Base-by-base conservation (phyloP, 2,113 vertebrate species). In the Leucopsar rothschildi region DNA sequence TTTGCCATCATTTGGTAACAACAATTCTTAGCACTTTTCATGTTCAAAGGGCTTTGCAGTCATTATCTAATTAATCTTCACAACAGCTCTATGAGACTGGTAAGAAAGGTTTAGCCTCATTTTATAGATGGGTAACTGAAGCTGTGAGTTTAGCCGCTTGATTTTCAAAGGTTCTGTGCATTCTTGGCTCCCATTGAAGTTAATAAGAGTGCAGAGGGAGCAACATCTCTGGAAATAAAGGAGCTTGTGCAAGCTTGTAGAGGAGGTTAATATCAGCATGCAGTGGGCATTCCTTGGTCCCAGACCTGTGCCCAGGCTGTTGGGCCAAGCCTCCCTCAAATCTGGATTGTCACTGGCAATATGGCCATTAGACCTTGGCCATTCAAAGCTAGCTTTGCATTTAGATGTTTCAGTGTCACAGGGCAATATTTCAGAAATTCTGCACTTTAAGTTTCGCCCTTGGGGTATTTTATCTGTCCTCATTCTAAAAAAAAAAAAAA, bases 11-110 rank as follows among this genome's bases (percentile, higher is more conserved):
- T 93, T 95, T 94, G 85, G 93, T 92, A 96, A 93, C 87, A 97
- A 96, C 94, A 97, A 97, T 95, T 94, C 91, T 97, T 95, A 79
- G 90, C 92, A 89, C 94, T 94, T 96, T 91, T 66, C 31, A 4
- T 93, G 83, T 96, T 95, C 95, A 95, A 96, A 95, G 88, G 37
- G 63, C 86, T 92, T 89, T 73, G 65, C 86, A 57, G 85, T 97
- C 95, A 96, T 97, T 96, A 97, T 96, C 95, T 97, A 97, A 97
- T 97, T 97, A 97, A 96, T 96, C 87, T 91, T 89, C 95, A 95
- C 83, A 91, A 91, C 91, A 76, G 91, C 78, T 94, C 88, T 91
- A 65, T 88, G 92, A 96, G 76, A 55, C 82, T 80, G 88, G 55
- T 94, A 92, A 95, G 93, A 93, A 96, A 96, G 87, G 66, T 92